These are phyloP conservation scores for Ramazzottius varieornatus DNA, from an alignment of 2,888 invertebrate genomes.

Conservation along the genomic window DNA sequence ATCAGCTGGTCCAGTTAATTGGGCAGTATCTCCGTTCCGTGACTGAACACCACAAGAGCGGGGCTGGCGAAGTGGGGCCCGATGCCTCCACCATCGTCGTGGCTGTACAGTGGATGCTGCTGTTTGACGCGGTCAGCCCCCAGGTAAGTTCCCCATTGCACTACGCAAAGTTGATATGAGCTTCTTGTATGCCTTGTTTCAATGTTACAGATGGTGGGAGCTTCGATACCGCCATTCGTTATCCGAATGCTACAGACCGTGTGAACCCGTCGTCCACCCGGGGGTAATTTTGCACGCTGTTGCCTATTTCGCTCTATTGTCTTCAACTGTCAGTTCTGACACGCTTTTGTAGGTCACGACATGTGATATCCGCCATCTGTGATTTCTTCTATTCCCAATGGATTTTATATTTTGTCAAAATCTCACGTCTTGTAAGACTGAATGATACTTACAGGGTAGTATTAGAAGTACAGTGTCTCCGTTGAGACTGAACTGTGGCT, in stretches of 20 bases:
- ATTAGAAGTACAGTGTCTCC: too few relatives aligned
- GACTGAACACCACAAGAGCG: background rate
- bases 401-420: too few relatives aligned
- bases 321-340: too few relatives aligned
- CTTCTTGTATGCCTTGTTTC: background rate
- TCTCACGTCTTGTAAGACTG: too few relatives aligned
- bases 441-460: too few relatives aligned
- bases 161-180: background rate
- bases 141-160: background rate
- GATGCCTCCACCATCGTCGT: background rate
- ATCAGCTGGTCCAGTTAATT: background rate
- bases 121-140: background rate
- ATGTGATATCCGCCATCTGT: background rate
- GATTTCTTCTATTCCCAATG: background rate
- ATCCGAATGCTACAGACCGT: background rate
- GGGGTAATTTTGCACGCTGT: too few relatives aligned
- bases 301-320: too few relatives aligned
- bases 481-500: too few relatives aligned
- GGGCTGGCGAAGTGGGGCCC: background rate
- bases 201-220: background rate
- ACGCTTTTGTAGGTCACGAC: too few relatives aligned
- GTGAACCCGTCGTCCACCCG: background rate
- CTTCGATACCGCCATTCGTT: background rate
- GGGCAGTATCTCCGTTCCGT: constrained; percentile 1
- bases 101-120: background rate